Base-by-base conservation (phyloP, 1,140 invertebrate species). In the Drosophila asahinai region DNA sequence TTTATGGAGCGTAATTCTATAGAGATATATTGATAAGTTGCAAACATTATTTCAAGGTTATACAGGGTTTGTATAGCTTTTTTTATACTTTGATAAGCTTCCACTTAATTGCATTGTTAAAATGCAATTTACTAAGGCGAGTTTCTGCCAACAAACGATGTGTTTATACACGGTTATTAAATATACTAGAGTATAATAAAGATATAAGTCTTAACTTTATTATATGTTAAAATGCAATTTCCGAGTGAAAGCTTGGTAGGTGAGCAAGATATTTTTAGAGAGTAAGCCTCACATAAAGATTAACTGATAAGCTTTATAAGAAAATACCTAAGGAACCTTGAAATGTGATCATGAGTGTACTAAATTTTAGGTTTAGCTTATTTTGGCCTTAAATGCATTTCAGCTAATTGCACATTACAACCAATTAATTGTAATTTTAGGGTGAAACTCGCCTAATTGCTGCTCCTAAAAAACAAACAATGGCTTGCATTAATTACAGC, bases 361-460 rank as follows among this genome's bases (percentile, higher is more conserved):
- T 9, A 15, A 22, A 55, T 38, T 38, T 15, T 15, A 22, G 52
- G 52, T 15, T 57, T 40, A 15, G 11, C 5, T 12, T 22, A 51
- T 12, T 36, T 62, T 54, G n/a, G 17, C 6, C 17, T 62, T 5
- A 27, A 70, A 19, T 71, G 5, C n/a, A 40, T 30, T 63, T 40
- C 17, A 70, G 11, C n/a, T 36, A 12, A 51, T 42, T 59, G 38
- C 15, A 48, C 17, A 8, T 42, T 38, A 7, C 43, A 61, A 68
- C n/a, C 22, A 65, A 40, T 49, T 65, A 54, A 43, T 49, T 64
- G 38, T 61, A 51, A 73, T 51, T 15, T 63, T 49, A 45, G 62
- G 52, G 66, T 76, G 48, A 83, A 83, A 83, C 80, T 66, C n/a
- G 52, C 55, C 75, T 75, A 82, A 82, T 86, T 86, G 83, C 66